Percentiles rank a stretch among this genome's conserved stretches.
phyloP scores from a whole-genome alignment of 2,888 invertebrate species.

The Acronicta psi region DNA sequence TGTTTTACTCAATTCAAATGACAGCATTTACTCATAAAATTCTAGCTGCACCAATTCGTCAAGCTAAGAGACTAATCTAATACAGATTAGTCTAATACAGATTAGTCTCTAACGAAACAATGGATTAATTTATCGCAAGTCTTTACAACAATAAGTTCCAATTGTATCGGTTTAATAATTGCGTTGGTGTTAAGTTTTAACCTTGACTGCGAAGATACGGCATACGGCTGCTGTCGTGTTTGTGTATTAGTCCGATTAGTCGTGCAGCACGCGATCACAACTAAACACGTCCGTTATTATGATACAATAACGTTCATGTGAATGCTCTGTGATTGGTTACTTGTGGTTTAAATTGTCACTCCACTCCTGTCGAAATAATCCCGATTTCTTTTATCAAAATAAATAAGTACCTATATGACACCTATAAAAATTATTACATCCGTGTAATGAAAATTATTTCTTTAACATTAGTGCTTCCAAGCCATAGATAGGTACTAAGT shows the following conservation, averaged over 20 bases:
- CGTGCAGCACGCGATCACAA: conserved; percentile 55
- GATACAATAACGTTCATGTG: conserved; percentile 1
- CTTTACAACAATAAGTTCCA: conserved; percentile 42
- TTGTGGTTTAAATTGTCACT: too few relatives aligned
- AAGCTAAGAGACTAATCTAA: conserved; percentile 9
- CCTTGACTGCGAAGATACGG: conserved; percentile 56
- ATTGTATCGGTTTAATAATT: conserved; percentile 48
- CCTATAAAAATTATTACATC: too few relatives aligned
- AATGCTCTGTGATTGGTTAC: conserved; percentile 23
- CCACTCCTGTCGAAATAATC: conserved; percentile 31
- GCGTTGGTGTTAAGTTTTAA: conserved; percentile 45
- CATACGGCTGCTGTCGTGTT: conserved; percentile 41
- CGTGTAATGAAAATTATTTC: neutral
- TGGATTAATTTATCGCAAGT: conserved; percentile 46
- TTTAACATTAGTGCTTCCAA: neutral
- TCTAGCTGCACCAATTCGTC: conserved; percentile 13
- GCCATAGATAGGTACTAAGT: neutral
- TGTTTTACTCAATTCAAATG: neutral
- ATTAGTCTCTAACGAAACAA: conserved; percentile 42
- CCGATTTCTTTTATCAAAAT: neutral
- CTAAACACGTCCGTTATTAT: conserved; percentile 42
- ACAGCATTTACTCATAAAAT: too few relatives aligned
- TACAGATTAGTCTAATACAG: too few relatives aligned
- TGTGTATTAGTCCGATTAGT: too few relatives aligned
- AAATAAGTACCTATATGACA: too few relatives aligned